These are phyloP conservation scores for Puma concolor DNA, from an alignment of 2,113 vertebrate species.

Conservation along the genomic window DNA sequence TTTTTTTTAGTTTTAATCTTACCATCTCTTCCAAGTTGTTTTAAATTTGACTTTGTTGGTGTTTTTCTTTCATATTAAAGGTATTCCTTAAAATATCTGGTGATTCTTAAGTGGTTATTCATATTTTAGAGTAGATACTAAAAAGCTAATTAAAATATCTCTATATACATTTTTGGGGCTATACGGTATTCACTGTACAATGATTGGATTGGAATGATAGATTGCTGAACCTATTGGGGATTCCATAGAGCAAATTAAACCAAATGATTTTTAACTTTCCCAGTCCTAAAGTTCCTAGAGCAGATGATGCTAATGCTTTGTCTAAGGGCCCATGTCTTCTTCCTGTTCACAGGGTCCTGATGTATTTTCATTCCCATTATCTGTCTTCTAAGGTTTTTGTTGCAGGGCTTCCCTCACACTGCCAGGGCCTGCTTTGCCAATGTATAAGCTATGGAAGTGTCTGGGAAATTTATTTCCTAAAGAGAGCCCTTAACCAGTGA, in stretches of 20 bases:
- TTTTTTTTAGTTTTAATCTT: background rate
- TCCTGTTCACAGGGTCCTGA: background rate
- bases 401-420: background rate
- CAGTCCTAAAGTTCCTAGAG: background rate
- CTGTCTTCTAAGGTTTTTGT: background rate
- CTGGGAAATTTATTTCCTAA: constrained; percentile 9
- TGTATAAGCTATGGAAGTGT: background rate
- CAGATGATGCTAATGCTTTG: background rate
- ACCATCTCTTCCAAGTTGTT: background rate
- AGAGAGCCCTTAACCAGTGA: background rate
- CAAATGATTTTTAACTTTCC: background rate
- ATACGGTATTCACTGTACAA: background rate
- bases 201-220: background rate
- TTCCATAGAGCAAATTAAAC: background rate
- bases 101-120: background rate
- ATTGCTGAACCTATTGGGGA: background rate
- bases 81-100: background rate
- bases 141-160: constrained; percentile 33
- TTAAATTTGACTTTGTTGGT: constrained; percentile 1
- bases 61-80: background rate
- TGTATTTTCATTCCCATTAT: background rate
- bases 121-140: constrained; percentile 9
- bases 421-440: background rate
- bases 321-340: background rate
- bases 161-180: background rate